Percentiles rank a stretch among this genome's conserved stretches.
Evolutionary conservation across 2,113 vertebrate species (phyloP).

Genomic region (Caloenas nicobarica): DNA sequence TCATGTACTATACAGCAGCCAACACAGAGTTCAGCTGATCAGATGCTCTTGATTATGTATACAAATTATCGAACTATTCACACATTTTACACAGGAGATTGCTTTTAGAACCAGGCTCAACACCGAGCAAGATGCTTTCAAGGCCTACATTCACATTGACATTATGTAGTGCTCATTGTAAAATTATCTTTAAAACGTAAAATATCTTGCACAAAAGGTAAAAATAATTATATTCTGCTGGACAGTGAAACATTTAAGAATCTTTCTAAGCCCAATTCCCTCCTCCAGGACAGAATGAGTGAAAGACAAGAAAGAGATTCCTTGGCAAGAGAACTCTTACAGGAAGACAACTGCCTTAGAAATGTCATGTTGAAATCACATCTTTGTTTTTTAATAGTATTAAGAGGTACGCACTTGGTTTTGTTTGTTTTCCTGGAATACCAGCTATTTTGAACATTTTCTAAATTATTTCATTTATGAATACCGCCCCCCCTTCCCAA

Average conservation of each 20-base stretch:
- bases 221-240: conserved; percentile 70
- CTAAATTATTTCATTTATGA: conserved; percentile 40
- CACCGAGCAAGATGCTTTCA: conserved; percentile 80
- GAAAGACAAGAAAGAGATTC: conserved; percentile 71
- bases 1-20: conserved; percentile 99
- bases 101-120: conserved; percentile 86
- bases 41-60: conserved; percentile 93
- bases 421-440: conserved; percentile 61
- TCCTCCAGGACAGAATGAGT: conserved; percentile 65
- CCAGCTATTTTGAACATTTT: conserved; percentile 64
- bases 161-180: conserved; percentile 86
- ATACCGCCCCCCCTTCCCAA: not conserved
- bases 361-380: conserved; percentile 68
- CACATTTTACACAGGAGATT: conserved; percentile 90
- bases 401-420: conserved; percentile 72
- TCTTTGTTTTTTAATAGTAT: conserved; percentile 42
- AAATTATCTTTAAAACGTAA: conserved; percentile 74
- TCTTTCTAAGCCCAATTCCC: conserved; percentile 69
- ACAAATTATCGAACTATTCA: conserved; percentile 92
- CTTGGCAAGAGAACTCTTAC: conserved; percentile 84
- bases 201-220: conserved; percentile 75
- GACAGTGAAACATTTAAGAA: conserved; percentile 70
- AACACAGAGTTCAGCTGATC: conserved; percentile 97
- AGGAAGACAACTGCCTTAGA: conserved; percentile 81
- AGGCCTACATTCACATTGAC: conserved; percentile 92